Base-by-base conservation (phyloP, 2,113 vertebrate species). In the Eulemur macaco region DNA sequence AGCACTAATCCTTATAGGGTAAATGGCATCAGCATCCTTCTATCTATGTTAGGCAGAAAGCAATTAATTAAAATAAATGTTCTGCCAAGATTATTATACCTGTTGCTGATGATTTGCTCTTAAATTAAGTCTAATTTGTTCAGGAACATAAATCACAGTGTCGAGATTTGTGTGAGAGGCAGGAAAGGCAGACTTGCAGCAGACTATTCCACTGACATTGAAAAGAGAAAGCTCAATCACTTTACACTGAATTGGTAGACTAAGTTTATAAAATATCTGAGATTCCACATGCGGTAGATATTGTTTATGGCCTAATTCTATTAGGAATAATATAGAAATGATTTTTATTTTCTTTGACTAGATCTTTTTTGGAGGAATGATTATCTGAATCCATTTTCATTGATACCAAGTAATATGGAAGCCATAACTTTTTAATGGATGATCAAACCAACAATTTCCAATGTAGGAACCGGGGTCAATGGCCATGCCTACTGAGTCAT, bases 61-160 rank as follows among this genome's bases (percentile, higher is more conserved):
- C 76, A 97, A n/a, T 98, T 97, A 95, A 96, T 97, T 98, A 96
- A 89, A 98, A 93, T 91, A 76, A 89, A 97, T 95, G 91, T 95
- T 86, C 95, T 93, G 93, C 96, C 89, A 95, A 50, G 81, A 97
- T 76, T 86, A n/a, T 85, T 74, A 82, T 58, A 96, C 87, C 92
- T 96, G 78, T 96, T 98, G 85, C 97, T 97, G 95, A 96, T 97
- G 20, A 42, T 97, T 97, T 95, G 97, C 89, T 97, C 96, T 96
- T 96, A 96, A 95, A 97, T 97, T 84, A 96, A 95, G 93, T 93
- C 69, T 97, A 80, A 97, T 98, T 97, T 92, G 91, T 91, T 96
- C 86, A 86, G 85, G 96, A 97, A 85, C 52, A 97, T 92, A 96
- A 97, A 96, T 69, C 80, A 58, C 73, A 29, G 37, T 80, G 69